These are phyloP conservation scores for Asobara japonica DNA, from an alignment of 1,140 invertebrate genomes.

Conservation along the genomic window DNA sequence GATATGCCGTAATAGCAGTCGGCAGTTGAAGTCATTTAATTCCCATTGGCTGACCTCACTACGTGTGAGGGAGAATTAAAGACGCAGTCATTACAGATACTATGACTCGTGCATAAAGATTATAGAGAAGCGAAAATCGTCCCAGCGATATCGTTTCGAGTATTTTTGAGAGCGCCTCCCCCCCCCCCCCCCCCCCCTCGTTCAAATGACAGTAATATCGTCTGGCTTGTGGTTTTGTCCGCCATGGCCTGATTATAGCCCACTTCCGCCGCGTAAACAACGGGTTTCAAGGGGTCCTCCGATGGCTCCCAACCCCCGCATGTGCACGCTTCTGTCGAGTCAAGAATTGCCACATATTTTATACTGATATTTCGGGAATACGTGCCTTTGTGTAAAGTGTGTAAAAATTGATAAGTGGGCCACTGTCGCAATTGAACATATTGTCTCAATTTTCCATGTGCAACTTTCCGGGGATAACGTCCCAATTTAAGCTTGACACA, in stretches of 20 bases:
- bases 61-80: constrained; percentile 43
- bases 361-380: too few relatives aligned
- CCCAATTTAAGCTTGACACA: too few relatives aligned
- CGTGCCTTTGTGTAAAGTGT: too few relatives aligned
- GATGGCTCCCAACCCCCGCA: constrained; percentile 25
- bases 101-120: neutral
- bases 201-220: constrained; percentile 63
- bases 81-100: neutral
- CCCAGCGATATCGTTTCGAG: constrained; percentile 14
- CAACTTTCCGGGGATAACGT: too few relatives aligned
- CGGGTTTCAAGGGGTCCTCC: constrained; percentile 52
- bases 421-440: too few relatives aligned
- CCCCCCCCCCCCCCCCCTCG: too few relatives aligned
- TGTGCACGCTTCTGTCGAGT: constrained; percentile 1
- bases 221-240: constrained; percentile 58
- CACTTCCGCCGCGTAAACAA: constrained; percentile 61
- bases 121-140: constrained; percentile 14
- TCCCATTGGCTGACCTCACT: constrained; percentile 40
- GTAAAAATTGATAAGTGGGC: too few relatives aligned
- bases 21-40: constrained; percentile 49
- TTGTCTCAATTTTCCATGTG: too few relatives aligned
- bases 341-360: too few relatives aligned
- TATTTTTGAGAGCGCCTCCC: constrained; percentile 18
- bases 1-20: neutral
- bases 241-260: constrained; percentile 61